Base-by-base conservation (phyloP, 2,888 invertebrate genomes). In the Azorinus chamasolen region DNA sequence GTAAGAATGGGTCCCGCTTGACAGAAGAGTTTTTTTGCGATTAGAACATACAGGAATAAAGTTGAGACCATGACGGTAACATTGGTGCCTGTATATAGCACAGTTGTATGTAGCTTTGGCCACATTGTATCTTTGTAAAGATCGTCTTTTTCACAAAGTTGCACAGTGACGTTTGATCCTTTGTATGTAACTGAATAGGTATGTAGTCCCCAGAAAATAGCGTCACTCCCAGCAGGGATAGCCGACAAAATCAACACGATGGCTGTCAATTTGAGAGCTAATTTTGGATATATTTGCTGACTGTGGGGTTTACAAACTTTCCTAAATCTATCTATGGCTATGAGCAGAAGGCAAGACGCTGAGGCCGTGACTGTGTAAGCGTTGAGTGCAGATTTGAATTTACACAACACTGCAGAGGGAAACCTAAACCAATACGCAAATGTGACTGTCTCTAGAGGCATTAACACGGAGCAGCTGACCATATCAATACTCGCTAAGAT, bases 361-460 rank as follows among this genome's bases (percentile, higher is more conserved):
- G 80, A 80, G 18, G 80, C 55, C 22, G 66, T 45, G 20, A 80
- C 76, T 0, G 80, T 76, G 24, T 55, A 80, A 2, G 62, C 80
- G 22, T 76, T 80, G 10, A 69, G 53, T 20, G 73, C 76, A 16
- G 80, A 80, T 63, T 80, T 80, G 10, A 62, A 18, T 46, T 80
- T 80, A 41, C 80, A 80, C 25, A 76, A 51, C 62, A 61, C 71
- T 2, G 72, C 22, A 16, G 54, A 57, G 32, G 72, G 64, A 45
- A 71, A 80, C 18, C 59, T n/a, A 39, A 77, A 81, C 77, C 77
- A 81, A 16, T 61, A n/a, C 1, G 71, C 6, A 5, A 77, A 65
- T 10, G 81, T 81, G 22, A 71, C 46, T n/a, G 77, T 77, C 39
- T 81, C 81, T n/a, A 74, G 32, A 2, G 81, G 81, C 74, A 81